These are phyloP conservation scores for Sebastes diaconus DNA, from an alignment of 2,797 vertebrate species.

Conservation along the genomic window DNA sequence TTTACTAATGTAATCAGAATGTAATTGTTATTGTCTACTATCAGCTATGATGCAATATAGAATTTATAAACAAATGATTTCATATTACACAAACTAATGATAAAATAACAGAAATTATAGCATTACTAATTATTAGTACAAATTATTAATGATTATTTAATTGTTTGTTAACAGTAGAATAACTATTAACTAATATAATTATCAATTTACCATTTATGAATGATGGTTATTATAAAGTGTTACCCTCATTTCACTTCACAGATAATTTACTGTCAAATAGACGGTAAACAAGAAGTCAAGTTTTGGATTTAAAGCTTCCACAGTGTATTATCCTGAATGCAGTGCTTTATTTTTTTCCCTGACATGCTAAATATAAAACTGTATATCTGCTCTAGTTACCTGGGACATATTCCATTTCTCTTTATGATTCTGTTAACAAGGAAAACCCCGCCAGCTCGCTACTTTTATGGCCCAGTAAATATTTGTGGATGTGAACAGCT, in stretches of 20 bases:
- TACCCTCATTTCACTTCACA: neutral
- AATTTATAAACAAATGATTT: too few species aligned
- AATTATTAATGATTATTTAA: too few species aligned
- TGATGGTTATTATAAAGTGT: too few species aligned
- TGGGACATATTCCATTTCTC: conserved; percentile 8
- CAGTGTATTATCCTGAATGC: neutral
- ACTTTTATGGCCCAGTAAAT: conserved; percentile 31
- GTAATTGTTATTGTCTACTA: too few species aligned
- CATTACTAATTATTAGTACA: too few species aligned
- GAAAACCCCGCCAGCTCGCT: conserved; percentile 19
- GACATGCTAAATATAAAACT: conserved; percentile 32
- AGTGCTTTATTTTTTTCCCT: neutral
- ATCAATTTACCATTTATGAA: neutral
- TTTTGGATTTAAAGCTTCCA: conserved; percentile 1
- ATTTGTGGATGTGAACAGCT: conserved; percentile 35
- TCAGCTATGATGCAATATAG: too few species aligned
- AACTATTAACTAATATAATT: too few species aligned
- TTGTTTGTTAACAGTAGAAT: too few species aligned
- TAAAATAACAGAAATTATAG: too few species aligned
- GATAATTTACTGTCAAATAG: neutral
- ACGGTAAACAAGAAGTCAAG: neutral
- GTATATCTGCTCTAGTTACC: conserved; percentile 28
- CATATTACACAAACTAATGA: too few species aligned
- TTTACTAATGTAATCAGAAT: too few species aligned
- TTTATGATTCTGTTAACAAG: conserved; percentile 25